Base-by-base conservation (phyloP, 2,888 invertebrate genomes). In the Acronicta aceris region DNA sequence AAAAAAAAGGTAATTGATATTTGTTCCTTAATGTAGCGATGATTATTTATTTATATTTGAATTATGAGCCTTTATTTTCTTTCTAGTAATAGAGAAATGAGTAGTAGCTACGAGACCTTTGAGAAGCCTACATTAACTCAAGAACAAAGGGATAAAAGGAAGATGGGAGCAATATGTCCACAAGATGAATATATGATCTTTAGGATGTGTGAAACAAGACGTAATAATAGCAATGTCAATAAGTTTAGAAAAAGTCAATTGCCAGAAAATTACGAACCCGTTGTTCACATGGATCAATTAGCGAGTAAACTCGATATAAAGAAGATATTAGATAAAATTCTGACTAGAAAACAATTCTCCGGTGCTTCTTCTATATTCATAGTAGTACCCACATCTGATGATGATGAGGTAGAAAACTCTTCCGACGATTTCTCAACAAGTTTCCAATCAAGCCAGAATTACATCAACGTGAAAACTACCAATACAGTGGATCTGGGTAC, bases 291-390 rank as follows among this genome's bases (percentile, higher is more conserved):
- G 6, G 79, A 77, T 33, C 68, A 82, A 40, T 51, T 82, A 4
- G 61, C 63, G 5, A 80, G 50, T 62, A 62, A 82, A 43, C 43
- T 70, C 6, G 74, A 81, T 43, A 60, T 84, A 10, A 56, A 69
- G 15, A 65, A 74, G 21, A 71, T 87, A 45, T 63, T 86, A 5
- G 69, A 80, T 33, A 73, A 79, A 65, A 70, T 86, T 17, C 41
- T 84, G 8, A 49, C 74, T 3, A 76, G 68, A 7, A 78, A 79
- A 12, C 55, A 74, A 27, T 51, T 81, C 7, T 30, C 53, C 1
- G 65, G 70, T 36, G 58, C 76, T 5, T 87, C 89, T 0, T 84
- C 87, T 4, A 74, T 88, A 33, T 82, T 81, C 51, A 65, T 89
- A 17, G 72, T 89, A 7, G 71, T 89, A 10, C 79, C 88, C 25